A percentile compares a stretch with the other conserved stretches of the same genome.
phyloP scores from a whole-genome alignment of 2,888 invertebrate genomes.

The Polyploca ridens region DNA sequence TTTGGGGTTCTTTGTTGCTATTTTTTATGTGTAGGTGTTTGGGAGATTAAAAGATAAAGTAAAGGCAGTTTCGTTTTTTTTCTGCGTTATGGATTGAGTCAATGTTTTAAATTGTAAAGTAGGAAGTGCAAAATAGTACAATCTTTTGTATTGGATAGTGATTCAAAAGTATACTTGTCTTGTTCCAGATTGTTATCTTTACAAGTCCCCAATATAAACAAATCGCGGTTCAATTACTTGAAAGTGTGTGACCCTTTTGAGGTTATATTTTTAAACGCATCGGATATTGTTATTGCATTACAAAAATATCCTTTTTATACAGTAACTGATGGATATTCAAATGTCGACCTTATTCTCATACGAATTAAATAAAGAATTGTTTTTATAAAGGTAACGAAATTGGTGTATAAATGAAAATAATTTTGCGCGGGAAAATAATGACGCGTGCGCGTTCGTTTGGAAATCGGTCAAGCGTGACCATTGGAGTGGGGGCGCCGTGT shows the following conservation, averaged over 20 bases:
- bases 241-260: conserved; percentile 67
- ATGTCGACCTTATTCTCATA: conserved; percentile 35
- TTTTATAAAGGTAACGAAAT: conserved; percentile 9
- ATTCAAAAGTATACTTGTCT: conserved; percentile 16
- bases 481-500: conserved; percentile 65
- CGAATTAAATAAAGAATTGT: conserved; percentile 18
- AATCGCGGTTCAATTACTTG: conserved; percentile 67
- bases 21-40: neutral
- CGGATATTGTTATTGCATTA: conserved; percentile 48
- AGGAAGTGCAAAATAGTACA: no score
- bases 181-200: conserved; percentile 46
- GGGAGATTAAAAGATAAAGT: neutral
- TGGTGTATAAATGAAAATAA: conserved; percentile 37
- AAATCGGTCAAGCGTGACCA: conserved; percentile 63
- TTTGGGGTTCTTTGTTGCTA: neutral
- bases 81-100: no score
- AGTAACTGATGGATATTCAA: conserved; percentile 18
- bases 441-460: conserved; percentile 52
- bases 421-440: conserved; percentile 58
- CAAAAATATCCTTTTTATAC: conserved; percentile 10
- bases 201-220: conserved; percentile 56
- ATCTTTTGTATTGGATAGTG: neutral
- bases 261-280: conserved; percentile 53
- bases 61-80: neutral
- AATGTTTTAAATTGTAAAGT: neutral